Evolutionary conservation across 2,888 invertebrate species (phyloP).

Genomic region (Netelia fuscicornis): DNA sequence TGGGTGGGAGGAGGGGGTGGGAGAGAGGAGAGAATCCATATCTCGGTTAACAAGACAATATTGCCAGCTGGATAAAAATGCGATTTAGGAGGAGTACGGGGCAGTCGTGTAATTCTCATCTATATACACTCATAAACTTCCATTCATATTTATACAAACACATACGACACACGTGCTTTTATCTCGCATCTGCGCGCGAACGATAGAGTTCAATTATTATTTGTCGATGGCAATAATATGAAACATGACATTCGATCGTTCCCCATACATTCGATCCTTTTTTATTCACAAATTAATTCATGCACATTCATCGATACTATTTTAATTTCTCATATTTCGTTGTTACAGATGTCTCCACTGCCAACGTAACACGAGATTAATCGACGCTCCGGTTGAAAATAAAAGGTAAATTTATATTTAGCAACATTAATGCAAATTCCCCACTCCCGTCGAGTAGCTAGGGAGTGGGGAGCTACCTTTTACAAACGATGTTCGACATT

Average conservation of each 20-base stretch:
- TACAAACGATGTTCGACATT: neutral
- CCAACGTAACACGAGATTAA: slow-evolving; percentile 36
- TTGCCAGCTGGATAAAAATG: slow-evolving; percentile 66
- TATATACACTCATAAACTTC: neutral
- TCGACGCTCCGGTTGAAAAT: slow-evolving; percentile 19
- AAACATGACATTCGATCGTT: slow-evolving; percentile 28
- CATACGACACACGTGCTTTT: neutral
- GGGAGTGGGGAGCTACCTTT: too few relatives aligned
- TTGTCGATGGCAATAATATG: neutral
- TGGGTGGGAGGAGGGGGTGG: neutral
- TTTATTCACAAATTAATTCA: slow-evolving; percentile 39
- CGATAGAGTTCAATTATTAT: slow-evolving; percentile 31
- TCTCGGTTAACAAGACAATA: slow-evolving; percentile 67
- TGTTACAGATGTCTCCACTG: slow-evolving; percentile 58
- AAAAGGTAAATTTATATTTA: slow-evolving; percentile 53
- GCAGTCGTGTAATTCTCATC: slow-evolving; percentile 22
- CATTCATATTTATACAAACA: slow-evolving; percentile 12
- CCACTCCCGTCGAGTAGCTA: too few relatives aligned
- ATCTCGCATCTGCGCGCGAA: slow-evolving; percentile 1
- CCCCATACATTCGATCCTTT: neutral
- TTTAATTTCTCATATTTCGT: slow-evolving; percentile 48
- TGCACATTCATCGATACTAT: slow-evolving; percentile 17
- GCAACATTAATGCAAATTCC: slow-evolving; percentile 9
- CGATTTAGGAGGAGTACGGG: slow-evolving; percentile 57
- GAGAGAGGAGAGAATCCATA: slow-evolving; percentile 31